Base-by-base conservation (phyloP, 2,797 vertebrate species). In the Erethizon dorsatum region DNA sequence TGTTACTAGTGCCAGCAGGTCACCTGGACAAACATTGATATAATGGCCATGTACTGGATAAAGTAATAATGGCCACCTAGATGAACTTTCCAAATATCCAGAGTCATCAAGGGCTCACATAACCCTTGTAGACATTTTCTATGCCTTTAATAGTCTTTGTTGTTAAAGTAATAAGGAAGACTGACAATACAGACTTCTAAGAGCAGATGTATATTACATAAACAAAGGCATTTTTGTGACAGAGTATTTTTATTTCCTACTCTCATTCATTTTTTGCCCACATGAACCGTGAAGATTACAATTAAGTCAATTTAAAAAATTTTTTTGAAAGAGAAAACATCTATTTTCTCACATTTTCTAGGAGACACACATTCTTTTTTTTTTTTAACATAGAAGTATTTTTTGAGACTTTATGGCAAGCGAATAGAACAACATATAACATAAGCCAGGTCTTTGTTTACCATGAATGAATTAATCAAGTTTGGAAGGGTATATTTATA, bases 331-430 rank as follows among this genome's bases (percentile, higher is more conserved):
- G 61, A 57, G 31, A 79, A 94, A 90, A 14, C 13, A 65, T 54
- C 20, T 52, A 47, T 80, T 96, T 83, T 92, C 33, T 86, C 33
- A 78, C 8, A 45, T 63, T 90, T 83, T 93, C 15, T 52, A 61
- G 59, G 54, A 88, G 12, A 45, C 65, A 80, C 14, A 83, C 31
- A 41, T 91, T 97, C 22, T 45, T 24, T 79, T 75, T 71, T 59
- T 75, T 69, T 63, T 57, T 33, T 24, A 59, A 92, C 6, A 88
- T 8, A 9, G 61, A 93, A 92, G 31, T 47, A 57, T 37, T 47
- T 93, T 89, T 84, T 77, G 33, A 92, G 63, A 92, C 41, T 95
- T 85, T 67, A 24, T 91, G 37, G 20, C 59, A 95, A 92, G 67
- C 17, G 90, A 91, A 95, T 63, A 67, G 69, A 26, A 69, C 8